Evolutionary conservation across 2,888 invertebrate species (phyloP).

Genomic region (Aphodius sticticus): DNA sequence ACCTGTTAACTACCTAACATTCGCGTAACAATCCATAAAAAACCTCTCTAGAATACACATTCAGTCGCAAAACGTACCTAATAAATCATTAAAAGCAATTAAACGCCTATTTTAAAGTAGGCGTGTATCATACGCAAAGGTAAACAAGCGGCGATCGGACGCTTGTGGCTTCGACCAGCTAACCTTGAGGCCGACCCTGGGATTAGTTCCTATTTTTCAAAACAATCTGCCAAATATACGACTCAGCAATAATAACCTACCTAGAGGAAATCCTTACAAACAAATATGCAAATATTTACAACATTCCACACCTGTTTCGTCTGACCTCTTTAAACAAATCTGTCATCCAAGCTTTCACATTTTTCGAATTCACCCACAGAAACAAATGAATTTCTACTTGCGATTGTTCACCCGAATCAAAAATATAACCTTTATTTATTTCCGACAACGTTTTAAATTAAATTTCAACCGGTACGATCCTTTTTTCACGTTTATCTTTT

Average conservation of each 20-base stretch:
- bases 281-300: conserved; percentile 47
- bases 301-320: conserved; percentile 51
- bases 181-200: conserved; percentile 55
- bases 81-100: conserved; percentile 30
- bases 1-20: conserved; percentile 42
- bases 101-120: conserved; percentile 48
- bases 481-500: conserved; percentile 26
- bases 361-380: conserved; percentile 38
- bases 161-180: conserved; percentile 45
- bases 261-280: conserved; percentile 32
- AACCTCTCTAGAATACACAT: not conserved
- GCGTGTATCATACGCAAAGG: conserved; percentile 52
- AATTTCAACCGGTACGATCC: not conserved
- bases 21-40: conserved; percentile 16
- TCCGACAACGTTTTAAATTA: no score
- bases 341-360: conserved; percentile 51
- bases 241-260: conserved; percentile 40
- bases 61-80: conserved; percentile 6
- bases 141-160: conserved; percentile 49
- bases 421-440: not conserved
- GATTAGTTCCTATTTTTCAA: conserved; percentile 45
- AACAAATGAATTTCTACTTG: conserved; percentile 15
- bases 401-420: conserved; percentile 9
- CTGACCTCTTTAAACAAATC: conserved; percentile 52
- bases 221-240: conserved; percentile 40